Percentiles rank a stretch among this genome's conserved stretches.
phyloP scores from a whole-genome alignment of 92 coral and sea anemone genomes.

The Epizoanthus scotinus region DNA sequence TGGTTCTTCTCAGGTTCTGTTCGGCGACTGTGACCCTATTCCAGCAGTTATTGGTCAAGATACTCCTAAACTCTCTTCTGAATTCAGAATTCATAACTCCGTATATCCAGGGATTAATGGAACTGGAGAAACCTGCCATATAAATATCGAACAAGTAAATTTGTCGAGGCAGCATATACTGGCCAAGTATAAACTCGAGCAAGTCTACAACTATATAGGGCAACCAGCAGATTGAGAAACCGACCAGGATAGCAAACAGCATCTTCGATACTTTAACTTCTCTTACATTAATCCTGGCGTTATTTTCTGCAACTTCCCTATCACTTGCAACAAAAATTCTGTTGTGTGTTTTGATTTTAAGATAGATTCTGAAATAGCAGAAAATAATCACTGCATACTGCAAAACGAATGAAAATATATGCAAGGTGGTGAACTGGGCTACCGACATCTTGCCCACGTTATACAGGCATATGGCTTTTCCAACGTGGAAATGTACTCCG shows the following conservation, averaged over 20 bases:
- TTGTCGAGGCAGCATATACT: background rate
- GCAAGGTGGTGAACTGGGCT: background rate
- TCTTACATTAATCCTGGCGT: background rate
- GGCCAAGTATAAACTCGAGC: background rate
- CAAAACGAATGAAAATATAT: background rate
- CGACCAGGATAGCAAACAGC: slow-evolving; percentile 2
- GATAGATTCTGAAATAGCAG: slow-evolving; percentile 2
- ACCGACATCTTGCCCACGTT: slow-evolving; percentile 5
- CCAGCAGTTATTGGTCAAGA: background rate
- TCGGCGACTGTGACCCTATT: background rate
- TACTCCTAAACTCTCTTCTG: background rate
- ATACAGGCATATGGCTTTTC: slow-evolving; percentile 11
- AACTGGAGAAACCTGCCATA: slow-evolving; percentile 26
- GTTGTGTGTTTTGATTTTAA: slow-evolving; percentile 12
- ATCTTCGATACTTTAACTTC: slow-evolving; percentile 9
- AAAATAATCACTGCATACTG: slow-evolving; percentile 1
- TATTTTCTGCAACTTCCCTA: background rate
- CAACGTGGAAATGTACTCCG: slow-evolving; percentile 15
- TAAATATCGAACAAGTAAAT: slow-evolving; percentile 17
- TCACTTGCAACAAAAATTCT: background rate
- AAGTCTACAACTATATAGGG: slow-evolving; percentile 5
- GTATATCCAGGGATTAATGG: slow-evolving; percentile 24
- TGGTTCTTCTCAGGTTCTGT: background rate
- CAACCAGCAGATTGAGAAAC: slow-evolving; percentile 14
- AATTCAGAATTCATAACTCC: slow-evolving; percentile 12